A percentile compares a stretch with the other conserved stretches of the same genome.
Evolutionary conservation across 2,888 invertebrate species (phyloP).

Genomic region (Caenorhabditis becei): DNA sequence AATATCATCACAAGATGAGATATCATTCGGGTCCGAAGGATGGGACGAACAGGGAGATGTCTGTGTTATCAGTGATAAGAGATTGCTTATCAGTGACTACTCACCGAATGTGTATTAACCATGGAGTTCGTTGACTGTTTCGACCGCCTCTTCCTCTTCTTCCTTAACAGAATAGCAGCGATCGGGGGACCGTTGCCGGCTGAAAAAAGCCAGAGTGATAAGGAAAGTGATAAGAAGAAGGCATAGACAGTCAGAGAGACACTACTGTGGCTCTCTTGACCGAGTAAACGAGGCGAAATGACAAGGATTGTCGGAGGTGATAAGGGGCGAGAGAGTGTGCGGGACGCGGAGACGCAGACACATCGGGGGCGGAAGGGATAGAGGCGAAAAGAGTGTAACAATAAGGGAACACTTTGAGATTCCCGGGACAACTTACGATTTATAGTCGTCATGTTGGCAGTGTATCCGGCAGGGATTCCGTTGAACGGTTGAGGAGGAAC

Average conservation of each 20-base stretch:
- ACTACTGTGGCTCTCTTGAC: background rate
- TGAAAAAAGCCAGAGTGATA: conserved; percentile 26
- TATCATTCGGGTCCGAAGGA: conserved; percentile 63
- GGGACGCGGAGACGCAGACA: conserved; percentile 23
- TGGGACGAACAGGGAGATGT: conserved; percentile 64
- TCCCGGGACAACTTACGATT: conserved; percentile 67
- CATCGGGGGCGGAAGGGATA: conserved; percentile 48
- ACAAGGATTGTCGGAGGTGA: conserved; percentile 38
- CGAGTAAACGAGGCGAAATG: conserved; percentile 11
- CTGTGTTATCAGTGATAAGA: no score
- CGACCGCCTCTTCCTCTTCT: conserved; percentile 73
- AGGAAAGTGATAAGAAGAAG: background rate
- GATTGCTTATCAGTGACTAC: no score
- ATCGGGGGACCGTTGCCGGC: conserved; percentile 77
- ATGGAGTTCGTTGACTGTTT: conserved; percentile 67
- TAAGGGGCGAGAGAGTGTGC: conserved; percentile 18
- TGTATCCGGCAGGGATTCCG: conserved; percentile 74
- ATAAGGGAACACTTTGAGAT: conserved; percentile 28
- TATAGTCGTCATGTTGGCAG: conserved; percentile 75
- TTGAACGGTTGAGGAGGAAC: conserved; percentile 49
- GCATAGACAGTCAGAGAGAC: background rate
- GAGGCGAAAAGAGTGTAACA: conserved; percentile 3
- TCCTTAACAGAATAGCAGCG: conserved; percentile 76
- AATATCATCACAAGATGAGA: conserved; percentile 50
- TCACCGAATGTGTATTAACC: conserved; percentile 59